These are phyloP conservation scores for Limanda limanda DNA, from an alignment of 2,113 vertebrate species.

Conservation along the genomic window DNA sequence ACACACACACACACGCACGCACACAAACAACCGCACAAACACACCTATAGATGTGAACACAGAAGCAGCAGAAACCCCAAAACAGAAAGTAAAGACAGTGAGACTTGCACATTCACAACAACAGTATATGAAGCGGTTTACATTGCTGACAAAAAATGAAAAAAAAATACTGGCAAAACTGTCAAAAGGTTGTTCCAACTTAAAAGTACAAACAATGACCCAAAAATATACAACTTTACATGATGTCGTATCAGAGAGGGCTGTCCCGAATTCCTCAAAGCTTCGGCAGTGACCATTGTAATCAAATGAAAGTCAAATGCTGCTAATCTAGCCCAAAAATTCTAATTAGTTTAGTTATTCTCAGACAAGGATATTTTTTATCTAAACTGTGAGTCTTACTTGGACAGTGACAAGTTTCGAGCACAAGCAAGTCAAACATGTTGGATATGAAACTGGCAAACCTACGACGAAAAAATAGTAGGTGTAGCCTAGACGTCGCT, in stretches of 20 bases:
- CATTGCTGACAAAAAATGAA: conserved; percentile 84
- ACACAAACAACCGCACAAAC: conserved; percentile 3
- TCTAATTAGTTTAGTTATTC: too few species aligned
- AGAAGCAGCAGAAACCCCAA: conserved; percentile 70
- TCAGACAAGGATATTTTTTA: too few species aligned
- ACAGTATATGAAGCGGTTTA: conserved; percentile 89
- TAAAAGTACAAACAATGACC: conserved; percentile 91
- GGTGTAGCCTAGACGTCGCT: too few species aligned
- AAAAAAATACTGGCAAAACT: conserved; percentile 83
- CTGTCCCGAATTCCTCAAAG: not conserved
- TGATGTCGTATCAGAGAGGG: conserved; percentile 80
- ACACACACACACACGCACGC: not conserved
- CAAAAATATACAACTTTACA: conserved; percentile 97
- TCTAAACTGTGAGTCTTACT: too few species aligned
- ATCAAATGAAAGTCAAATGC: not conserved
- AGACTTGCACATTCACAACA: conserved; percentile 86
- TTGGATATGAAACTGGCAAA: too few species aligned
- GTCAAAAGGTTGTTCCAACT: conserved; percentile 77
- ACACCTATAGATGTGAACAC: conserved; percentile 57
- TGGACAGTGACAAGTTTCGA: too few species aligned
- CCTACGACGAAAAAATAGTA: too few species aligned
- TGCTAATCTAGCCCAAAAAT: not conserved
- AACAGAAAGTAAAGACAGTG: conserved; percentile 81
- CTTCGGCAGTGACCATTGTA: not conserved
- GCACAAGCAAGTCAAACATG: too few species aligned